Evolutionary conservation across 2,113 vertebrate species (phyloP).

Genomic region (Condylura cristata): DNA sequence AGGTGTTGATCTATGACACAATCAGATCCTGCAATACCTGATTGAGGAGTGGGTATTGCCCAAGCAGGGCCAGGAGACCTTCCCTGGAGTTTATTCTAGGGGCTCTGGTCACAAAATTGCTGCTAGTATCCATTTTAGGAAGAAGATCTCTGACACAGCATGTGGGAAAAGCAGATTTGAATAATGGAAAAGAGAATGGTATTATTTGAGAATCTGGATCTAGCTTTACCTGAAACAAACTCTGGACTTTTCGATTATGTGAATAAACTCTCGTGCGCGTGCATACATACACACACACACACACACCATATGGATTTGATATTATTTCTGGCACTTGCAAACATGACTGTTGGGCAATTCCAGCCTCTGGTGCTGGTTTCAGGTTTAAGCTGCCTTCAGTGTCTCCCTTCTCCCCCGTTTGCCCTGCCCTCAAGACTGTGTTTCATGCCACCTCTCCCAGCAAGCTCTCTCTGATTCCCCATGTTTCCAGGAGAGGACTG

Average conservation of each 20-base stretch:
- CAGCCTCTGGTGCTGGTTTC: neutral
- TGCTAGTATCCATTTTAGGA: neutral
- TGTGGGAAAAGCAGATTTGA: neutral
- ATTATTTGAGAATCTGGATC: neutral
- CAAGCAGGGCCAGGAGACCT: neutral
- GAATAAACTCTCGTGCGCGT: too few relatives aligned
- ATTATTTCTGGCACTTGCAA: neutral
- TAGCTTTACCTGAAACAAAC: neutral
- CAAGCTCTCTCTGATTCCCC: neutral
- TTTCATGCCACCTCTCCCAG: neutral
- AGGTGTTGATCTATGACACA: neutral
- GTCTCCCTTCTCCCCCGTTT: neutral
- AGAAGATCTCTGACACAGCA: neutral
- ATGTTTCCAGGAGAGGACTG: neutral
- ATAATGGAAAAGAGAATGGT: neutral
- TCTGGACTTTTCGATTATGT: neutral
- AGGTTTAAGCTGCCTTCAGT: neutral
- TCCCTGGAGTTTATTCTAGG: neutral
- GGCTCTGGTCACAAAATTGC: neutral
- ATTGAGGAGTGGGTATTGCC: too few relatives aligned
- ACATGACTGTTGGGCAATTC: neutral
- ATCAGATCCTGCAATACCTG: neutral
- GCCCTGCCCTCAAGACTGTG: neutral
- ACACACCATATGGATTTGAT: neutral
- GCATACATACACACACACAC: neutral